Conservation (phyloP, 92 coral and sea anemone species). For the Porites evermanni region DNA sequence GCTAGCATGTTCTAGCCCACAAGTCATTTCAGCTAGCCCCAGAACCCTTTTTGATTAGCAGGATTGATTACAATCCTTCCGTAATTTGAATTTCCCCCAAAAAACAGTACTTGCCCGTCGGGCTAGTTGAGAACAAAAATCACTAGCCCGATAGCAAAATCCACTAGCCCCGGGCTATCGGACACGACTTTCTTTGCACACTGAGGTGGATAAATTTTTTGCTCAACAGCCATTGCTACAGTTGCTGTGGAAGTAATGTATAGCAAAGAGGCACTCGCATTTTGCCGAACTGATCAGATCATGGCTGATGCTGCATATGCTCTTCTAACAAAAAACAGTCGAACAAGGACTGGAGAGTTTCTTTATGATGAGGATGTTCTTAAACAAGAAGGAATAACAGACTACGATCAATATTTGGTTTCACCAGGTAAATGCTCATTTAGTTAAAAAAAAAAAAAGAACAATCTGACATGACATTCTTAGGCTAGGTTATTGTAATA, state of each 20-base stretch:
- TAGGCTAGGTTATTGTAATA: too few species aligned
- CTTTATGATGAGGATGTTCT: conserved; percentile 91
- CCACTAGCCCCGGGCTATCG: too few species aligned
- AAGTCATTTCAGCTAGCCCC: too few species aligned
- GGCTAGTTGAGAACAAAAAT: too few species aligned
- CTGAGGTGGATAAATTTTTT: background rate
- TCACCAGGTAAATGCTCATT: conserved; percentile 72
- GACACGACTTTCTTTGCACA: too few species aligned
- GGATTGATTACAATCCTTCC: too few species aligned
- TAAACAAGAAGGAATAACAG: conserved; percentile 82
- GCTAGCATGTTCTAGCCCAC: too few species aligned
- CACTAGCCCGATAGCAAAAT: too few species aligned
- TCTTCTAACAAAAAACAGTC: conserved; percentile 88
- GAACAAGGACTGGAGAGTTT: conserved; percentile 91
- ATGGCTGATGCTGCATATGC: conserved; percentile 97
- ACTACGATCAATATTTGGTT: conserved; percentile 82
- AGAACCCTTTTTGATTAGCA: too few species aligned
- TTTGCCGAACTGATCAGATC: conserved; percentile 85
- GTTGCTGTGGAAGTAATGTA: conserved; percentile 89
- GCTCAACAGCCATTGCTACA: conserved; percentile 80
- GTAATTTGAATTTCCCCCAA: too few species aligned
- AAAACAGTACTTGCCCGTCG: too few species aligned
- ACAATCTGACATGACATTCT: too few species aligned
- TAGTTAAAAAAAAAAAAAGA: background rate
- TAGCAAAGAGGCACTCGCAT: conserved; percentile 70